Evolutionary conservation across 2,113 vertebrate species (phyloP).

Genomic region (Pomatorhinus ruficollis): DNA sequence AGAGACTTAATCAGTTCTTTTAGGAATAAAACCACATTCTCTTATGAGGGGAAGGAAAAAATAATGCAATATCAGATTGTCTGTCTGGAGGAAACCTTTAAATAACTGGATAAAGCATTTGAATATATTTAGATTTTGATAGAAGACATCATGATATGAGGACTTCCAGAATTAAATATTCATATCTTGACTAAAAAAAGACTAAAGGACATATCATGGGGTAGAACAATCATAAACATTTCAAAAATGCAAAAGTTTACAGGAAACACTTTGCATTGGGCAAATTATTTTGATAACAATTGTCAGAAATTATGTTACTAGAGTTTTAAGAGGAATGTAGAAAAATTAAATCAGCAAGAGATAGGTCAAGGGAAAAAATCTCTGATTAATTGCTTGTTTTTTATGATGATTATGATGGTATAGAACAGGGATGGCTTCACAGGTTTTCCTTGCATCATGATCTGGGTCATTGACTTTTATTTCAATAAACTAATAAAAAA

Average conservation of each 20-base stretch:
- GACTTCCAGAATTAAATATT: background rate
- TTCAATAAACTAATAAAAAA: background rate
- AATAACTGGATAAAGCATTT: background rate
- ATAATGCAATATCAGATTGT: background rate
- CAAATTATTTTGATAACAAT: background rate
- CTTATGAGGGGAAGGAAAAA: background rate
- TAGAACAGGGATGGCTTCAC: background rate
- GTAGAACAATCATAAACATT: background rate
- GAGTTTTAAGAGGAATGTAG: background rate
- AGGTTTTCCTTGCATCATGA: background rate
- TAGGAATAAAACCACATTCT: background rate
- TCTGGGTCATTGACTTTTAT: background rate
- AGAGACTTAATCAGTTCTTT: background rate
- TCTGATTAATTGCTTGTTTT: background rate
- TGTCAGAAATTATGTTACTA: background rate
- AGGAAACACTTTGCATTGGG: rapidly evolving
- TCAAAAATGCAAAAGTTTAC: background rate
- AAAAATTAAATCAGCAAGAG: background rate
- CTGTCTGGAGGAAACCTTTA: background rate
- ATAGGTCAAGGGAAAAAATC: background rate
- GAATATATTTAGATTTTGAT: background rate
- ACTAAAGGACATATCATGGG: background rate
- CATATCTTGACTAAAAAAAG: background rate
- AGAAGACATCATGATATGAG: background rate
- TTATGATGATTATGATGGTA: background rate